Percentiles rank a stretch among this genome's conserved stretches.
These are phyloP conservation scores for Reticulitermes speratus DNA, from an alignment of 1,140 invertebrate genomes.

Conservation along the genomic window DNA sequence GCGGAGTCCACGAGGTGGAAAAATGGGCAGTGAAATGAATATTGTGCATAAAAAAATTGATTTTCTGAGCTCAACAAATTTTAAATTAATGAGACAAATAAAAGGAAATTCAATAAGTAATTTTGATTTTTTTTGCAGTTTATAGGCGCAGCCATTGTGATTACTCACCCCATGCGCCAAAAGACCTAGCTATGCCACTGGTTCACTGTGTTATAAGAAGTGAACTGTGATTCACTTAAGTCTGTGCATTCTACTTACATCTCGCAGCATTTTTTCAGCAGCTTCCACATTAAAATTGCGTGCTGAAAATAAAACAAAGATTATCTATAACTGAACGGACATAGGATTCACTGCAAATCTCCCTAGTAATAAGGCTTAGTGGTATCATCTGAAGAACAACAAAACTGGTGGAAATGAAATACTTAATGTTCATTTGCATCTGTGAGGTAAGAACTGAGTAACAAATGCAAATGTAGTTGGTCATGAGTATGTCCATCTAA, in stretches of 20 bases:
- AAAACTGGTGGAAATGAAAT: background rate
- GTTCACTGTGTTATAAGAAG: no score
- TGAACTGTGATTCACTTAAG: no score
- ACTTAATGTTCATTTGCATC: background rate
- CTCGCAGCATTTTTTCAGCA: constrained; percentile 82
- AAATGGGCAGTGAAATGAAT: no score
- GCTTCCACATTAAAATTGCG: constrained; percentile 77
- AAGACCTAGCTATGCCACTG: no score
- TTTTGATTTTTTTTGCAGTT: no score
- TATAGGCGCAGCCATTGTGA: no score
- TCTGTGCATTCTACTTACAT: constrained; percentile 58
- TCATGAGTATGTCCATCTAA: background rate
- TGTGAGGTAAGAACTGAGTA: background rate
- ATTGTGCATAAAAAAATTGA: no score
- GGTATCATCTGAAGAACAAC: background rate
- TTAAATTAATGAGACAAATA: no score
- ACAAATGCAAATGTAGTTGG: background rate
- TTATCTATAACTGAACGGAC: background rate
- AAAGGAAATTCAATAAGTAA: no score
- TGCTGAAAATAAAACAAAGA: constrained; percentile 58
- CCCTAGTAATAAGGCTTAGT: background rate
- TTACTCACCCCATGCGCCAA: no score
- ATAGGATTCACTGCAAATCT: background rate
- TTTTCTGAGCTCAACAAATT: no score
- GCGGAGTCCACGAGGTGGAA: no score